phyloP scores from a whole-genome alignment of 2,113 vertebrate species.

The Aphyosemion australe region DNA sequence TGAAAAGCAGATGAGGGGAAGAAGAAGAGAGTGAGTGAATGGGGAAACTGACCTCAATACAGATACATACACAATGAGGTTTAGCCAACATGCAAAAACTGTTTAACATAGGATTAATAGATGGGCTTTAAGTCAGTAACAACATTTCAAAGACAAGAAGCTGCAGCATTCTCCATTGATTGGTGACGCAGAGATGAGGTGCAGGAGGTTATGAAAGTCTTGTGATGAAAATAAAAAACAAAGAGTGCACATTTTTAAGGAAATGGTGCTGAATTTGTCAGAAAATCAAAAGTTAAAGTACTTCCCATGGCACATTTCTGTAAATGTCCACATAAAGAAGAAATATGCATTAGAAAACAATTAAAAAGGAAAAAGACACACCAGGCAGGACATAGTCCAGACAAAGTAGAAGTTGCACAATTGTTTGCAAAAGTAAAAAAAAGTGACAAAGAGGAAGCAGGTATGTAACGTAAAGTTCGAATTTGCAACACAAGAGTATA shows the following conservation, averaged over 20 bases:
- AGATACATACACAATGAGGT: neutral
- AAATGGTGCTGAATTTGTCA: neutral
- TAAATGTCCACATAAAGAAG: no score
- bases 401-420: neutral
- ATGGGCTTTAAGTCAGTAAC: slow-evolving; percentile 32
- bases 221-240: neutral
- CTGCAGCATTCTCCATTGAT: slow-evolving; percentile 8
- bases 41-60: neutral
- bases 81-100: neutral
- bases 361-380: neutral
- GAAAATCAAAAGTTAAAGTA: no score
- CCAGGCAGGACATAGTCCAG: neutral
- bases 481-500: neutral
- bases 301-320: no score
- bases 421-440: neutral
- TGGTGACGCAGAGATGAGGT: slow-evolving; percentile 4
- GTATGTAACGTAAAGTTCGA: neutral
- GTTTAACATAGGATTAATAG: neutral
- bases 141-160: slow-evolving; percentile 56
- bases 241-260: neutral
- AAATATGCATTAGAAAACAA: neutral
- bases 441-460: neutral
- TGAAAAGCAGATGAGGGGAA: slow-evolving; percentile 26
- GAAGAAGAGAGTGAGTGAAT: no score
- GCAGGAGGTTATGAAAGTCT: neutral